A percentile compares a stretch with the other conserved stretches of the same genome.
phyloP scores from a whole-genome alignment of 2,888 invertebrate genomes.

The Tetramorium bicarinatum region DNA sequence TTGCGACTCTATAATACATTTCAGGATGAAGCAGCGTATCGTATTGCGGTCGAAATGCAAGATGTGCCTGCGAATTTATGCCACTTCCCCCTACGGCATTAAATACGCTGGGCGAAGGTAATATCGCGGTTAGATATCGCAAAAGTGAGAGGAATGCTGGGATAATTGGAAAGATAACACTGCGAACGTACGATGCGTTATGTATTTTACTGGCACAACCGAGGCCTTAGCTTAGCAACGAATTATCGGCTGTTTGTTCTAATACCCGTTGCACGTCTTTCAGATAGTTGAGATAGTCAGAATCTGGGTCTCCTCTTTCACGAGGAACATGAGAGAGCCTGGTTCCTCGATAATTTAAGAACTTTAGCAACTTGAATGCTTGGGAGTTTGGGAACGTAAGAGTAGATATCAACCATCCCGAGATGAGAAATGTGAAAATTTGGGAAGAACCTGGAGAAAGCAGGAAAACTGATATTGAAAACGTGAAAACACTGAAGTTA shows the following conservation, averaged over 20 bases:
- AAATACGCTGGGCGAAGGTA: slow-evolving; percentile 55
- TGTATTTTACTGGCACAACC: slow-evolving; percentile 65
- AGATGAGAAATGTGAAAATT: not conserved
- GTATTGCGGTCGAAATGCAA: slow-evolving; percentile 59
- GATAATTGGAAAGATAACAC: slow-evolving; percentile 77
- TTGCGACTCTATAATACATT: not conserved
- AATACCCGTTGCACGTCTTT: slow-evolving; percentile 53
- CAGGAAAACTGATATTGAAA: not conserved
- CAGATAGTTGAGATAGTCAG: slow-evolving; percentile 41
- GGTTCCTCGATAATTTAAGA: slow-evolving; percentile 26
- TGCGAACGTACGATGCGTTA: slow-evolving; percentile 53
- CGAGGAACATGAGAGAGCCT: slow-evolving; percentile 20
- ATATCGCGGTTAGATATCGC: slow-evolving; percentile 66
- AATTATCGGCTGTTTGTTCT: slow-evolving; percentile 53
- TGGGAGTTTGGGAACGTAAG: not conserved
- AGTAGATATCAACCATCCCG: not conserved
- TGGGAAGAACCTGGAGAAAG: not conserved
- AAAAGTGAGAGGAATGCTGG: slow-evolving; percentile 61
- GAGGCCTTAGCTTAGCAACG: slow-evolving; percentile 32
- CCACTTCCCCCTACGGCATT: slow-evolving; percentile 22
- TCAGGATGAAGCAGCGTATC: slow-evolving; percentile 1
- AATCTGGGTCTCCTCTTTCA: slow-evolving; percentile 26
- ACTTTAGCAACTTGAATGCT: not conserved
- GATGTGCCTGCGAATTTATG: slow-evolving; percentile 57
- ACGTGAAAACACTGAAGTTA: not conserved